Conservation (phyloP, 2,113 vertebrate species). For the Alces alces region DNA sequence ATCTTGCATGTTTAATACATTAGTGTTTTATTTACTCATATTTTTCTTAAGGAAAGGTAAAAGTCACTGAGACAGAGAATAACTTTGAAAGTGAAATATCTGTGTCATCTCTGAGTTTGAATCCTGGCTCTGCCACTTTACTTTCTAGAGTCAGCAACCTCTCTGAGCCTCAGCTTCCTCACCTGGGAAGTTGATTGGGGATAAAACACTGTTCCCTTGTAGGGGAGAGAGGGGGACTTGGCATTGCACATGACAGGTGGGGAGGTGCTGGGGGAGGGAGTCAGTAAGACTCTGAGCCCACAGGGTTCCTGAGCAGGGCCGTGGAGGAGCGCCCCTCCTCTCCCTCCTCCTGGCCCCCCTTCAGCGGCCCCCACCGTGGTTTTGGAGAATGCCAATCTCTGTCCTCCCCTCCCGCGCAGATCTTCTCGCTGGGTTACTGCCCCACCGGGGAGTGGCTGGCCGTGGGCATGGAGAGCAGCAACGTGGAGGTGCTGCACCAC, state of each 20-base stretch:
- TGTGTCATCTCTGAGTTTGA: neutral
- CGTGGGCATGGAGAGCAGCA: slow-evolving; percentile 99
- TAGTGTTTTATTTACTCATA: neutral
- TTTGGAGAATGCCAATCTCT: neutral
- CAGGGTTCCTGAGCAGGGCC: neutral
- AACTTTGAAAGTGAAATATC: neutral
- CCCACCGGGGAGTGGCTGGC: slow-evolving; percentile 97
- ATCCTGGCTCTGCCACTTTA: neutral
- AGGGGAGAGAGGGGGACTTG: neutral
- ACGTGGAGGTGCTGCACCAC: slow-evolving; percentile 96
- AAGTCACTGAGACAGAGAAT: neutral
- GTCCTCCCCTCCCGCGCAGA: slow-evolving; percentile 70
- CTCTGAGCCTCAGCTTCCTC: neutral
- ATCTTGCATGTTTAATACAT: neutral
- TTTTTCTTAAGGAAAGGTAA: neutral
- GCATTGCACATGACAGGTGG: neutral
- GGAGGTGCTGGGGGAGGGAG: no score
- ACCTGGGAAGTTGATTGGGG: neutral
- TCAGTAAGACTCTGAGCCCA: no score
- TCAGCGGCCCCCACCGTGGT: accelerated
- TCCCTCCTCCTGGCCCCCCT: no score
- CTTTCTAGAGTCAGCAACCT: neutral
- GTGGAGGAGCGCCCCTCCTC: neutral
- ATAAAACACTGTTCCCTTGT: accelerated
- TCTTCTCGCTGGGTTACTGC: slow-evolving; percentile 97